Evolutionary conservation across 2,797 vertebrate species (phyloP), one percentile per base, ranked within the genome.

Genomic region (Sarcoramphus papa): DNA sequence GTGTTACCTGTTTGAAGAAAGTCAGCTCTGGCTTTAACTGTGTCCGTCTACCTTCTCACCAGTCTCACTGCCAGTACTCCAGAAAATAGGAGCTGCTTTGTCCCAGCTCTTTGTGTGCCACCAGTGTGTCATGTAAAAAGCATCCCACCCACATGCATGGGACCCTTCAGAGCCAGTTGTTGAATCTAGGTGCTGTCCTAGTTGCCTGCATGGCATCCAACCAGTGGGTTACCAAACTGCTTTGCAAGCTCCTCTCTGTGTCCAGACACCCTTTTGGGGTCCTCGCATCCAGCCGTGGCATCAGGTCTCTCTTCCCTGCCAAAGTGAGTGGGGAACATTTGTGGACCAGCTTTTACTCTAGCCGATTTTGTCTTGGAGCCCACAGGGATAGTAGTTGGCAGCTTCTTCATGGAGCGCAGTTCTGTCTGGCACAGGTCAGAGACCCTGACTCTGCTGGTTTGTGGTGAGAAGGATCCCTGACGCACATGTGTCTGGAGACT

Each of bases 201-300:
- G 14, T 43, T 91, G 37, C 19, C 25, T 64, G 16, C 10, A 14
- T 72, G 41, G 27, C 45, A 47, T 35, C 21, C 14, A 57, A 6
- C 28, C 27, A 35, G 0, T 21, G 16, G 33, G 24, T 74, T 74
- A 40, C 21, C 25, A 51, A 6, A 18, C 41, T 40, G n/a, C n/a
- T 85, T 83, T 88, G 41, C 30, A 64, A 47, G 15, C 27, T 47
- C 3, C 6, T 64, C 0, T 2, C 5, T 79, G 16, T 53, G 19
- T 56, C 50, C 23, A 31, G 31, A 9, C 2, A 30, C 12, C 37
- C 11, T 72, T 59, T 25, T 45, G 8, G 9, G 4, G 7, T 72
- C 54, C 9, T 77, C 0, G 0, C 48, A 40, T 72, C 35, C 16
- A 22, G 0, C 28, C 1, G 3, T 47, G 59, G 4, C 62, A 50